These are phyloP conservation scores for Monomorium pharaonis DNA, from an alignment of 1,140 invertebrate genomes.

Conservation along the genomic window DNA sequence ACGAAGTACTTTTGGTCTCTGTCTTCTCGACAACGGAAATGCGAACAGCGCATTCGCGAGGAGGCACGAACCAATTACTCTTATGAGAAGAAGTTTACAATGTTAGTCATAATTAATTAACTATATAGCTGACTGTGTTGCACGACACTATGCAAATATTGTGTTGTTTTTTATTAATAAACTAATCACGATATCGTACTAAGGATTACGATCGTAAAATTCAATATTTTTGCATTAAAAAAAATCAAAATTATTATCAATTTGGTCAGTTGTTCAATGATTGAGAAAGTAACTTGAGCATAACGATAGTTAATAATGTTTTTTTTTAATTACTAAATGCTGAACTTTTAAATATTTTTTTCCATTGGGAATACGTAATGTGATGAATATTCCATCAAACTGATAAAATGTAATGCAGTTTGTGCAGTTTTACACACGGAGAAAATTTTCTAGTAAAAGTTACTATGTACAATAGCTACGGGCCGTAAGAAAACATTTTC, in stretches of 20 bases:
- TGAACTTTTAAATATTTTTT: neutral
- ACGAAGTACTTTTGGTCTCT: slow-evolving; percentile 19
- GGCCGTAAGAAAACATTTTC: too few relatives aligned
- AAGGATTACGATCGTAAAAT: neutral
- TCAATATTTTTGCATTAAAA: neutral
- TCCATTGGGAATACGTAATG: neutral
- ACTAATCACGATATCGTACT: neutral
- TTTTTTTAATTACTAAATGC: neutral
- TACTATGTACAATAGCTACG: too few relatives aligned
- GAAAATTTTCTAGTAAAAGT: too few relatives aligned
- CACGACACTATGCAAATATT: neutral
- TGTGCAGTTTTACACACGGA: neutral
- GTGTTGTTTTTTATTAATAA: neutral
- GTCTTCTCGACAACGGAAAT: slow-evolving; percentile 1
- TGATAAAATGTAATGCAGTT: neutral
- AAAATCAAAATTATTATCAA: neutral
- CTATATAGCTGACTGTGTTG: neutral
- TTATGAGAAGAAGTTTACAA: slow-evolving; percentile 7
- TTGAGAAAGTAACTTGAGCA: neutral
- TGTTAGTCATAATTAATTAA: slow-evolving; percentile 46
- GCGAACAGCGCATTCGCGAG: slow-evolving; percentile 13
- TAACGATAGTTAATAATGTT: neutral
- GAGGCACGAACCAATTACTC: slow-evolving; percentile 23
- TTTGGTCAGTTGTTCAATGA: neutral
- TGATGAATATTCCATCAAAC: neutral